phyloP scores from a whole-genome alignment of 2,797 vertebrate genomes.

The Smutsia temminckii region DNA sequence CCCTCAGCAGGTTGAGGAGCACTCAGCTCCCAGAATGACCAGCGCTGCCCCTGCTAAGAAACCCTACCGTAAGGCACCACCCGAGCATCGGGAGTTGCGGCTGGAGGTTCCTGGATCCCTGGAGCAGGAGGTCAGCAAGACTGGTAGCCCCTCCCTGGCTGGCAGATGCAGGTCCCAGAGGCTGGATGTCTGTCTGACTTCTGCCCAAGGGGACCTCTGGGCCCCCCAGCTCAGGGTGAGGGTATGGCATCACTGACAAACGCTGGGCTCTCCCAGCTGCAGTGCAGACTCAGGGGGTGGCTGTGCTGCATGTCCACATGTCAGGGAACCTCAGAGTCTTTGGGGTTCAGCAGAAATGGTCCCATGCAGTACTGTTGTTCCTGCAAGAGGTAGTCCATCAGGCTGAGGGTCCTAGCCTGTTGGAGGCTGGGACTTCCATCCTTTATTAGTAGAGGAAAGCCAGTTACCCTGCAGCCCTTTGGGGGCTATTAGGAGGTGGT shows the following conservation, averaged over 20 bases:
- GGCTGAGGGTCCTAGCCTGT: not conserved
- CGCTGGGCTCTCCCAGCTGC: not conserved
- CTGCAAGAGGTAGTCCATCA: not conserved
- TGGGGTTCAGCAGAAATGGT: not conserved
- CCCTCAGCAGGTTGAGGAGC: constrained; percentile 70
- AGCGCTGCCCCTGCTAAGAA: constrained; percentile 92
- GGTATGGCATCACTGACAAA: not conserved
- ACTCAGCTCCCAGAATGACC: constrained; percentile 87
- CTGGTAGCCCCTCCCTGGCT: constrained; percentile 83
- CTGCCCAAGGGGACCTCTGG: not conserved
- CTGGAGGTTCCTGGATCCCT: constrained; percentile 86
- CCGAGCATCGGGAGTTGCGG: constrained; percentile 94
- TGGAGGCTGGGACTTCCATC: not conserved
- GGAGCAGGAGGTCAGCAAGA: constrained; percentile 85
- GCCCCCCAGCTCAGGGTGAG: not conserved
- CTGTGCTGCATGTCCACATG: not conserved
- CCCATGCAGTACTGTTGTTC: not conserved
- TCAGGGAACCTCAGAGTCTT: not conserved
- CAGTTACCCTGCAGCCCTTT: not conserved
- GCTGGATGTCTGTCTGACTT: not conserved
- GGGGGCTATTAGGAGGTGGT: not conserved
- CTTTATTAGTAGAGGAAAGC: not conserved
- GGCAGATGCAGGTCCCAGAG: not conserved
- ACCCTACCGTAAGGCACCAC: constrained; percentile 97
- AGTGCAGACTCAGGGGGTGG: too few relatives aligned